A percentile compares a stretch with the other conserved stretches of the same genome.
Conservation (phyloP, 2,888 invertebrate genomes). For the Drosophila percnosoma region DNA sequence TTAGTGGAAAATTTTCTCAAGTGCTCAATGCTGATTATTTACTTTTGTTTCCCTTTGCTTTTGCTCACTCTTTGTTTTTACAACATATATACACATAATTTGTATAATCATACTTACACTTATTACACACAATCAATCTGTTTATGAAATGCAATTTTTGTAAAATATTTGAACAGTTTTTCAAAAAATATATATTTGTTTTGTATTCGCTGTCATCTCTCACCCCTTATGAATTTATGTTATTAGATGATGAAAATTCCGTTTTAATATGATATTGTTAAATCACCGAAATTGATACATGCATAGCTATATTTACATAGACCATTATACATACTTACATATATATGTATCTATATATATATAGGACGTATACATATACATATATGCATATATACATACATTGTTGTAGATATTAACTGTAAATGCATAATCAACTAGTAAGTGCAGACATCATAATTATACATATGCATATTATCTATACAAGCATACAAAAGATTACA, state of each 20-base stretch:
- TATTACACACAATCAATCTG: slow-evolving; percentile 35
- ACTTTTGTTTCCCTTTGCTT: slow-evolving; percentile 2
- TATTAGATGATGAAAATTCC: slow-evolving; percentile 24
- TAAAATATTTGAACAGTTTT: slow-evolving; percentile 10
- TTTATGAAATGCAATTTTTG: slow-evolving; percentile 39
- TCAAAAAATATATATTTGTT: not conserved
- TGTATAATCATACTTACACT: slow-evolving; percentile 36
- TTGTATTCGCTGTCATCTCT: slow-evolving; percentile 14
- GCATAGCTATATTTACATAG: slow-evolving; percentile 21
- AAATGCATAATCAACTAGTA: slow-evolving; percentile 46
- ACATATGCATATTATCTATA: slow-evolving; percentile 45
- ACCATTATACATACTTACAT: slow-evolving; percentile 6
- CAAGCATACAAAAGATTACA: slow-evolving; percentile 34
- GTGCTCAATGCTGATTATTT: slow-evolving; percentile 36
- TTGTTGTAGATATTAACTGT: slow-evolving; percentile 65
- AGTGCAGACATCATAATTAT: slow-evolving; percentile 48
- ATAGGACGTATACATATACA: slow-evolving; percentile 5
- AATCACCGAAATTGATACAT: slow-evolving; percentile 40
- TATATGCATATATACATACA: slow-evolving; percentile 24
- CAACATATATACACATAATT: slow-evolving; percentile 21
- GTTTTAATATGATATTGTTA: slow-evolving; percentile 41
- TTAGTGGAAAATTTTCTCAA: slow-evolving; percentile 44
- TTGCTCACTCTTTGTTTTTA: slow-evolving; percentile 4
- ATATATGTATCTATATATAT: slow-evolving; percentile 10
- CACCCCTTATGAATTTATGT: slow-evolving; percentile 22